Percentiles rank a stretch among this genome's conserved stretches.
Evolutionary conservation across 2,797 vertebrate genomes (phyloP).

Genomic region (Chelmon rostratus): DNA sequence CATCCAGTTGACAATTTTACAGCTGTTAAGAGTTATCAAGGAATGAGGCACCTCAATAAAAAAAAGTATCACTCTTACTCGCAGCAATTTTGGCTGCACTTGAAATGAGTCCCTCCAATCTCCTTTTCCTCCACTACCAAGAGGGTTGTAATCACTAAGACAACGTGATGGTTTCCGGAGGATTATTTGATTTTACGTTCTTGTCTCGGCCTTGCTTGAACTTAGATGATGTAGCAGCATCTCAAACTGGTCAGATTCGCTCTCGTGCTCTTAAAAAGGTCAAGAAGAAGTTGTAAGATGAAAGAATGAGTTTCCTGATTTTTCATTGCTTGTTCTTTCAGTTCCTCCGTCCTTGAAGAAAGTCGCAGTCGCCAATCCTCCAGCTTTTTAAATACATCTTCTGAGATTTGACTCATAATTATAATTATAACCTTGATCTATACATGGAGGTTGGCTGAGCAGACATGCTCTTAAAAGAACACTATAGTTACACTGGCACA

Average conservation of each 20-base stretch:
- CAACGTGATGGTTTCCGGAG: background rate
- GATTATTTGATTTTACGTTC: constrained; percentile 34
- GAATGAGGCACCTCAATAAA: constrained; percentile 36
- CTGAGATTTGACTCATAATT: constrained; percentile 13
- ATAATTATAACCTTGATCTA: background rate
- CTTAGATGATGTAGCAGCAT: background rate
- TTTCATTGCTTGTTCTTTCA: background rate
- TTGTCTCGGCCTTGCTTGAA: constrained; percentile 10
- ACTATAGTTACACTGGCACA: background rate
- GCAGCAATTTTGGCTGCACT: constrained; percentile 35
- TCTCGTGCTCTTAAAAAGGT: background rate
- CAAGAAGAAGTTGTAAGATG: background rate
- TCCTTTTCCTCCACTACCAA: constrained; percentile 13
- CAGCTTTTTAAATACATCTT: background rate
- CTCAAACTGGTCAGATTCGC: background rate
- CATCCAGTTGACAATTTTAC: constrained; percentile 53
- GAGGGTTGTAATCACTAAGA: constrained; percentile 32
- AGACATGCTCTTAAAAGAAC: background rate
- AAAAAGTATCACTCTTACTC: constrained; percentile 21
- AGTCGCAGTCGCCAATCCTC: background rate
- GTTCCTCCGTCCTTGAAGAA: constrained; percentile 7
- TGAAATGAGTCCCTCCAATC: constrained; percentile 47
- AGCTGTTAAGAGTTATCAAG: constrained; percentile 53
- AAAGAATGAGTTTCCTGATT: background rate
- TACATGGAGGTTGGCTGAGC: background rate